Evolutionary conservation across 2,888 invertebrate species (phyloP).

Genomic region (Meliscaeva auricollis): DNA sequence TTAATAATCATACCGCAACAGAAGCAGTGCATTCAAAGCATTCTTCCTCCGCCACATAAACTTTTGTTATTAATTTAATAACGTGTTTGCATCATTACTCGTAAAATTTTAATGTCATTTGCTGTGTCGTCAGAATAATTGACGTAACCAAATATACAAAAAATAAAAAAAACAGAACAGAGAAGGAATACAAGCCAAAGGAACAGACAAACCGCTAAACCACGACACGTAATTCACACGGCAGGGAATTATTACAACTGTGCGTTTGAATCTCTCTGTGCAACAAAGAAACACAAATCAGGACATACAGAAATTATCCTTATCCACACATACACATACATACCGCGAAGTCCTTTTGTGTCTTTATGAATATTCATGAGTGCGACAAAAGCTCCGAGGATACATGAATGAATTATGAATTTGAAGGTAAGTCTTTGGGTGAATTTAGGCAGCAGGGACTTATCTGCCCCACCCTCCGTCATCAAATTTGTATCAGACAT

Average conservation of each 20-base stretch:
- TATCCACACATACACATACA: background rate
- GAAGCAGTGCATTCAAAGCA: background rate
- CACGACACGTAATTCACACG: constrained; percentile 43
- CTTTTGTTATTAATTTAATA: constrained; percentile 64
- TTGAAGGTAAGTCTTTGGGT: background rate
- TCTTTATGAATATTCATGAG: constrained; percentile 66
- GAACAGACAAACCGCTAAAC: constrained; percentile 27
- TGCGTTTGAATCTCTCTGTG: constrained; percentile 21
- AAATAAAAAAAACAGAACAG: background rate
- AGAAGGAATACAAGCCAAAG: background rate
- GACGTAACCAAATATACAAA: constrained; percentile 10
- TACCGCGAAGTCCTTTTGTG: constrained; percentile 36
- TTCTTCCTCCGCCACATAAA: background rate
- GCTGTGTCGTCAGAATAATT: constrained; percentile 44
- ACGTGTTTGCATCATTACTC: constrained; percentile 44
- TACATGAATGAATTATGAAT: constrained; percentile 39
- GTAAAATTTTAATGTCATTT: constrained; percentile 43
- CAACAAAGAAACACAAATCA: constrained; percentile 29
- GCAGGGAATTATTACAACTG: constrained; percentile 30
- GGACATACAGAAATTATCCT: background rate
- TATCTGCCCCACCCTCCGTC: background rate
- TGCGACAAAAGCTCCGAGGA: constrained; percentile 17
- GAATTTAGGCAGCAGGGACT: background rate
- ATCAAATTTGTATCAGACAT: constrained; percentile 37
- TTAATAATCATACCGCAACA: constrained; percentile 38